Evolutionary conservation across 2,113 vertebrate species (phyloP), one percentile per base, ranked within the genome.

Genomic region (Misgurnus anguillicaudatus): DNA sequence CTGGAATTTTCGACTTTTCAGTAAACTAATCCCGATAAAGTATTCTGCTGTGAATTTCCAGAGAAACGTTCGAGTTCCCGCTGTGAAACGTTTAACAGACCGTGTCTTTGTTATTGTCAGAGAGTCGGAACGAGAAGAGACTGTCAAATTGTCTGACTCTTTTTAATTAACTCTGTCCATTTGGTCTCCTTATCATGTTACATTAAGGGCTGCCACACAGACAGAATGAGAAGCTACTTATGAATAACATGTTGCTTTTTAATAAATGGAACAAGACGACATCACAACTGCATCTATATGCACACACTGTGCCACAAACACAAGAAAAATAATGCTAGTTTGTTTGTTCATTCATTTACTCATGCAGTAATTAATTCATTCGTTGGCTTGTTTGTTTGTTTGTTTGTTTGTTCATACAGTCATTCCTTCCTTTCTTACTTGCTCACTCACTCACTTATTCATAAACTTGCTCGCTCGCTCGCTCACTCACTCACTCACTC

Each of bases 81-180:
- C 41, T 62, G 58, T 36, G 72, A 73, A 17, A 39, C 48, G 51
- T 19, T 72, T 24, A 79, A 62, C 42, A 17, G 70, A 62, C 48
- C 42, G 2, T 41, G 62, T 7, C 21, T 75, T 77, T 77, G 45
- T 77, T 76, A 73, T 72, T 38, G 38, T 66, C 77, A 64, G 71
- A 79, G 42, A 78, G 47, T 53, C 41, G 16, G 5, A 38, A 31
- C 31, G 41, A 69, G 42, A 77, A 57, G 16, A 19, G 80, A 80
- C 36, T 51, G 68, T 73, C 79, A 72, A 80, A 80, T 75, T 64
- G 75, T 80, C 75, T 79, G 45, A 53, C 71, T 82, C 79, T 83
- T 83, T 86, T 83, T 82, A 86, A 85, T 88, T 77, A 87, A 81
- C 79, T 82, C 69, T 75, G 78, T 77, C 71, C 83, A 75, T 80